Evolutionary conservation across 2,797 vertebrate species (phyloP).

Genomic region (Phaenicophaeus curvirostris): DNA sequence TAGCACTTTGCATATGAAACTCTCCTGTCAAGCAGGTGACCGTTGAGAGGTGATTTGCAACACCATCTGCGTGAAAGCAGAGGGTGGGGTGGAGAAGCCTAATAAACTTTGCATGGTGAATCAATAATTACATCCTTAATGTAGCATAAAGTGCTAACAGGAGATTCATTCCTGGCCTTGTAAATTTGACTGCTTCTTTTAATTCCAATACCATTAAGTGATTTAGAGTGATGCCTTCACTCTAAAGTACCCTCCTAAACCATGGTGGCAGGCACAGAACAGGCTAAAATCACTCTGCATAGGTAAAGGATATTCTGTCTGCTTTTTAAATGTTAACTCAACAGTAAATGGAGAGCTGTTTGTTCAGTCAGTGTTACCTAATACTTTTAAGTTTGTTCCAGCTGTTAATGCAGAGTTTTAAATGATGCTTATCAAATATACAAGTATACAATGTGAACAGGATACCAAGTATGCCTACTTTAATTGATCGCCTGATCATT

Average conservation of each 20-base stretch:
- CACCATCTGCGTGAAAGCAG: conserved; percentile 31
- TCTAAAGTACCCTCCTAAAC: conserved; percentile 26
- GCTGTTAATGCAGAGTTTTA: background rate
- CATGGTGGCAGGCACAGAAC: background rate
- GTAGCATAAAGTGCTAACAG: conserved; percentile 48
- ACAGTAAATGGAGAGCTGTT: background rate
- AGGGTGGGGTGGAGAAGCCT: background rate
- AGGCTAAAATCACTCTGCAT: conserved; percentile 3
- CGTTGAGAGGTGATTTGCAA: conserved; percentile 53
- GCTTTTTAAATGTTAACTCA: conserved; percentile 14
- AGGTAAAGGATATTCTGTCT: conserved; percentile 3
- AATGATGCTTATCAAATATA: background rate
- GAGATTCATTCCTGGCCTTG: conserved; percentile 56
- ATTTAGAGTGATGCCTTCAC: conserved; percentile 51
- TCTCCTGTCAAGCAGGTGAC: conserved; percentile 59
- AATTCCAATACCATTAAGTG: conserved; percentile 55
- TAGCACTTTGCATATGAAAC: conserved; percentile 68
- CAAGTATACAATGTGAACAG: background rate
- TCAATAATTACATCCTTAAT: conserved; percentile 69
- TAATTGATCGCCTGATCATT: background rate
- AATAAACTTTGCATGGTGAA: conserved; percentile 62
- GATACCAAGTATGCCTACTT: background rate
- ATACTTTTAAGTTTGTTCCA: background rate
- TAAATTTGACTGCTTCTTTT: conserved; percentile 62
- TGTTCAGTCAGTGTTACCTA: background rate